phyloP scores from a whole-genome alignment of 1,140 invertebrate species.

The Rhysida immarginata region DNA sequence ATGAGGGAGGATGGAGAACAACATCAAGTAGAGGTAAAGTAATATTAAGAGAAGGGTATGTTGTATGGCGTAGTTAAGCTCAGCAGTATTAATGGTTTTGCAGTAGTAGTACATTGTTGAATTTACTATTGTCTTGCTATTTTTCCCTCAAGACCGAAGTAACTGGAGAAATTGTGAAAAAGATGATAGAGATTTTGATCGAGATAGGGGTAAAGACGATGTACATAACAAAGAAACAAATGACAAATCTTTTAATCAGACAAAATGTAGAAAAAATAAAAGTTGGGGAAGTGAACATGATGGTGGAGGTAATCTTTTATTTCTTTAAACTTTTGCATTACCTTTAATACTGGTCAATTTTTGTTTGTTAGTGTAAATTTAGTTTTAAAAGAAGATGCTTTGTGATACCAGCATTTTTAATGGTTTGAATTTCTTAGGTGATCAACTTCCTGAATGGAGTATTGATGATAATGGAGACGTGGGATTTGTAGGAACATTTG shows the following conservation, averaged over 20 bases:
- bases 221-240: not conserved
- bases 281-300: not conserved
- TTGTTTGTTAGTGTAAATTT: too few relatives aligned
- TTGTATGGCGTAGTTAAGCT: slow-evolving; percentile 10
- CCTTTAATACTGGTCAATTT: not conserved
- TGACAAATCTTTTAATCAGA: not conserved
- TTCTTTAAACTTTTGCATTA: not conserved
- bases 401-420: not conserved
- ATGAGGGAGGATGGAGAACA: slow-evolving; percentile 44
- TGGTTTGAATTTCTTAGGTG: slow-evolving; percentile 14
- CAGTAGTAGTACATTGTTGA: not conserved
- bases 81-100: not conserved
- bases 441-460: slow-evolving; percentile 33
- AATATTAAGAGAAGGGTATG: slow-evolving; percentile 43
- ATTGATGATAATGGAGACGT: slow-evolving; percentile 26
- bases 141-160: not conserved
- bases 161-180: not conserved
- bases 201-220: not conserved
- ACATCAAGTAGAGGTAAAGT: too few relatives aligned
- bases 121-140: not conserved
- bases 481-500: slow-evolving; percentile 69
- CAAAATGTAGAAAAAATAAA: not conserved
- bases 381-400: not conserved
- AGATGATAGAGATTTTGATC: not conserved
- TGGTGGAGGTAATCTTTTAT: slow-evolving; percentile 10